A percentile compares a stretch with the other conserved stretches of the same genome.
Evolutionary conservation across 2,888 invertebrate species (phyloP).

Genomic region (Melieria omissa): DNA sequence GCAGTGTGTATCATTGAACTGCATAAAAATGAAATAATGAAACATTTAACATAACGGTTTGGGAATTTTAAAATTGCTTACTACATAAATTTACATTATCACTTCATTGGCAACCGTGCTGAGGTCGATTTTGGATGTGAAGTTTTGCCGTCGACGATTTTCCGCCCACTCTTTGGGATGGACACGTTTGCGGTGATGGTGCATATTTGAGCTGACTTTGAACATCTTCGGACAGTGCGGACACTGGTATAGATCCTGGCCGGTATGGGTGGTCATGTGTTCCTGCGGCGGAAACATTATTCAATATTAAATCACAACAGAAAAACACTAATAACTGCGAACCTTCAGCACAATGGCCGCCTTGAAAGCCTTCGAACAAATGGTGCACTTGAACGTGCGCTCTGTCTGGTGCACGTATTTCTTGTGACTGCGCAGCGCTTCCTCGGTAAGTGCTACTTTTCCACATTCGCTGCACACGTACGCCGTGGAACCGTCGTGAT

Average conservation of each 20-base stretch:
- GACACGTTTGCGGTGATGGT: constrained; percentile 52
- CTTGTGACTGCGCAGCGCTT: constrained; percentile 47
- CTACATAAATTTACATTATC: constrained; percentile 37
- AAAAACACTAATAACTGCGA: too few relatives aligned
- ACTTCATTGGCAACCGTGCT: constrained; percentile 44
- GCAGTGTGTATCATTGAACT: too few relatives aligned
- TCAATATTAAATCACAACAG: not conserved
- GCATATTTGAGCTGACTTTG: constrained; percentile 54
- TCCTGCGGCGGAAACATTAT: constrained; percentile 41
- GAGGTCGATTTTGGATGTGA: constrained; percentile 42
- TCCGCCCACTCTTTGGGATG: constrained; percentile 53
- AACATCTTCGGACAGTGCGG: constrained; percentile 54
- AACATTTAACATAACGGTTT: too few relatives aligned
- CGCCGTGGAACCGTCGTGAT: constrained; percentile 43
- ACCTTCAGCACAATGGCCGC: constrained; percentile 43
- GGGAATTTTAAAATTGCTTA: too few relatives aligned
- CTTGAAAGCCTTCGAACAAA: constrained; percentile 50
- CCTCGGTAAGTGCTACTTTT: constrained; percentile 45
- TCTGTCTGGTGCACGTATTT: constrained; percentile 46
- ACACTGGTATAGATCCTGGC: constrained; percentile 52
- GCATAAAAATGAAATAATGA: too few relatives aligned
- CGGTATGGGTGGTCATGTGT: constrained; percentile 55
- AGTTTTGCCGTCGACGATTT: constrained; percentile 43
- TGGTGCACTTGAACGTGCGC: constrained; percentile 46
- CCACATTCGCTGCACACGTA: constrained; percentile 49